phyloP scores from a whole-genome alignment of 2,888 invertebrate genomes.

The Nemurella pictetii region DNA sequence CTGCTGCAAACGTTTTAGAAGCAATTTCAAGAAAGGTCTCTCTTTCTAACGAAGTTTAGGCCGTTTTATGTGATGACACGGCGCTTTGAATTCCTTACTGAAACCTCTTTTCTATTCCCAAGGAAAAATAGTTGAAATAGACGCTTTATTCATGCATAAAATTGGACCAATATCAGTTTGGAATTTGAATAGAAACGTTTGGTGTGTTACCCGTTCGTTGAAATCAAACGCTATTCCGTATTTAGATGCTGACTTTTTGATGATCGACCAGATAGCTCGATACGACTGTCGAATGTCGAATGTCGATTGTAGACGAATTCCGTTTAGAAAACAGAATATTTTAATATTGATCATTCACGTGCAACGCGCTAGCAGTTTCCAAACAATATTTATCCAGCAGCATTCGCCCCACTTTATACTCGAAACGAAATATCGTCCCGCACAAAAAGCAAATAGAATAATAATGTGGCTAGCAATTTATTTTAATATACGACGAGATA shows the following conservation, averaged over 20 bases:
- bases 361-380: not conserved
- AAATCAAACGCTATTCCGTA: too few species aligned
- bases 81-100: not conserved
- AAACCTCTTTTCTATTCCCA: not conserved
- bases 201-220: too few species aligned
- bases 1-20: not conserved
- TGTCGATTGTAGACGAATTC: too few species aligned
- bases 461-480: not conserved
- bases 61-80: not conserved
- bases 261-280: too few species aligned
- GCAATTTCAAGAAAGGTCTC: not conserved
- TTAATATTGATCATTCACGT: not conserved
- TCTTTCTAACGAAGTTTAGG: not conserved
- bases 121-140: not conserved
- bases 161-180: not conserved
- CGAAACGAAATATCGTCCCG: not conserved
- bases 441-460: not conserved
- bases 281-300: too few species aligned
- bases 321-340: not conserved
- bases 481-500: not conserved
- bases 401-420: not conserved
- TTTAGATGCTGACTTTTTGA: too few species aligned
- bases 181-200: too few species aligned
- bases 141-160: not conserved
- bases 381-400: not conserved